Evolutionary conservation across 1,140 invertebrate genomes (phyloP).

Genomic region (Meteorus sp.): DNA sequence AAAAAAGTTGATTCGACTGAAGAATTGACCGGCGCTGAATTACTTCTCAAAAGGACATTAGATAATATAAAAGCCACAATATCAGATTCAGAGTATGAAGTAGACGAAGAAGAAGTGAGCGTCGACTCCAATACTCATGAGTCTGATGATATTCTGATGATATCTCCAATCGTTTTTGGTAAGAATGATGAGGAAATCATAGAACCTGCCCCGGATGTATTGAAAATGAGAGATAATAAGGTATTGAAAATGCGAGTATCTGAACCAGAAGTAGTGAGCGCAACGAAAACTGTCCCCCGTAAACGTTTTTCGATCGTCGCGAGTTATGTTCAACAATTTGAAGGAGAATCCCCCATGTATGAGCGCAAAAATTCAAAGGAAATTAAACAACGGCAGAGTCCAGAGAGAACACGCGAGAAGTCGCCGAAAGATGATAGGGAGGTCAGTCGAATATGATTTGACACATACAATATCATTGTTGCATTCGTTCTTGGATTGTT

Average conservation of each 20-base stretch:
- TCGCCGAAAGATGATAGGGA: constrained; percentile 55
- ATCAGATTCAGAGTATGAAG: constrained; percentile 23
- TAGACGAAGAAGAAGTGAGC: constrained; percentile 10
- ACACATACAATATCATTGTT: constrained; percentile 25
- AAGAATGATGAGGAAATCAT: too few species aligned
- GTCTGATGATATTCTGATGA: too few species aligned
- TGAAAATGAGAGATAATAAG: too few species aligned
- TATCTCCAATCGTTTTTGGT: too few species aligned
- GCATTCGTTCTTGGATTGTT: not conserved
- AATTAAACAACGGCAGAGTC: constrained; percentile 28
- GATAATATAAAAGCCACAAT: constrained; percentile 25
- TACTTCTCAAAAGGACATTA: constrained; percentile 20
- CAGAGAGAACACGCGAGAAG: constrained; percentile 36
- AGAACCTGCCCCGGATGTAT: too few species aligned
- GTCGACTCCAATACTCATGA: constrained; percentile 10
- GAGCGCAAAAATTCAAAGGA: constrained; percentile 30
- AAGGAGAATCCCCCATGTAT: constrained; percentile 36
- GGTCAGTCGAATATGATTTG: constrained; percentile 48
- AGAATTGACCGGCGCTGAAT: constrained; percentile 22
- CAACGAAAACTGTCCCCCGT: constrained; percentile 30
- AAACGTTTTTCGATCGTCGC: constrained; percentile 55
- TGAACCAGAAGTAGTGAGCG: constrained; percentile 22
- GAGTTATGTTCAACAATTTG: constrained; percentile 53
- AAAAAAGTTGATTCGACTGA: constrained; percentile 6
- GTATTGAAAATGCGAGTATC: constrained; percentile 8